These are phyloP conservation scores for Drosophila mayri DNA, from an alignment of 1,140 invertebrate species.

Conservation along the genomic window DNA sequence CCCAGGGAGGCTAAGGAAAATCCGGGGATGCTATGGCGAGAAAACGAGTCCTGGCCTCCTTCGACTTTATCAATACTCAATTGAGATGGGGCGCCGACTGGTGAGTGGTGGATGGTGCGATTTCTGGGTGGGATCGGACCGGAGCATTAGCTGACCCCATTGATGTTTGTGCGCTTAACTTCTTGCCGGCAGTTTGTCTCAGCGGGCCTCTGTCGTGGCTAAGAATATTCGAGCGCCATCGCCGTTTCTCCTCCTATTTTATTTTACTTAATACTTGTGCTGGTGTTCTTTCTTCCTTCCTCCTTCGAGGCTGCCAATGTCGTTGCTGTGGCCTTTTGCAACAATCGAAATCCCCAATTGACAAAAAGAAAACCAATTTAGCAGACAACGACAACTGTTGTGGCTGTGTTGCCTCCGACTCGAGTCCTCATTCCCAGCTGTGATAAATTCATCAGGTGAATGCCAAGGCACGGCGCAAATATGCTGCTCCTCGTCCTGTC, in stretches of 20 bases:
- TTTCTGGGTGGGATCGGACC: conserved; percentile 20
- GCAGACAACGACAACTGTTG: conserved; percentile 79
- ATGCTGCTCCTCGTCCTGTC: conserved; percentile 36
- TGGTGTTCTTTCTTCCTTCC: conserved; percentile 48
- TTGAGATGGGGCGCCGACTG: conserved; percentile 56
- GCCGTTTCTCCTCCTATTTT: conserved; percentile 63
- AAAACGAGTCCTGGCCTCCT: conserved; percentile 51
- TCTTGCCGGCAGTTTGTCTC: conserved; percentile 76
- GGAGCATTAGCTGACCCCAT: conserved; percentile 78
- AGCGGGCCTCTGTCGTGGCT: conserved; percentile 57
- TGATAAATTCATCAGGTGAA: conserved; percentile 85
- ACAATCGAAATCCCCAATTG: conserved; percentile 85
- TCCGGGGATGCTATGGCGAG: neutral
- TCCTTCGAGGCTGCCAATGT: conserved; percentile 36
- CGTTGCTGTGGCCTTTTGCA: conserved; percentile 73
- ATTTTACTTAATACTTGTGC: conserved; percentile 80
- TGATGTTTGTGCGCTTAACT: conserved; percentile 76
- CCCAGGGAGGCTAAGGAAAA: neutral
- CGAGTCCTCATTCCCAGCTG: conserved; percentile 69
- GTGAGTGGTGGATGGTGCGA: neutral
- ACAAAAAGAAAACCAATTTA: conserved; percentile 85
- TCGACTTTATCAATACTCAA: conserved; percentile 84
- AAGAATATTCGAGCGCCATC: conserved; percentile 22
- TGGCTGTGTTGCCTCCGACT: conserved; percentile 22
- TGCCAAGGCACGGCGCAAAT: conserved; percentile 74